A percentile compares a stretch with the other conserved stretches of the same genome.
phyloP scores from a whole-genome alignment of 2,888 invertebrate species.

The Meiosimyza decipiens region DNA sequence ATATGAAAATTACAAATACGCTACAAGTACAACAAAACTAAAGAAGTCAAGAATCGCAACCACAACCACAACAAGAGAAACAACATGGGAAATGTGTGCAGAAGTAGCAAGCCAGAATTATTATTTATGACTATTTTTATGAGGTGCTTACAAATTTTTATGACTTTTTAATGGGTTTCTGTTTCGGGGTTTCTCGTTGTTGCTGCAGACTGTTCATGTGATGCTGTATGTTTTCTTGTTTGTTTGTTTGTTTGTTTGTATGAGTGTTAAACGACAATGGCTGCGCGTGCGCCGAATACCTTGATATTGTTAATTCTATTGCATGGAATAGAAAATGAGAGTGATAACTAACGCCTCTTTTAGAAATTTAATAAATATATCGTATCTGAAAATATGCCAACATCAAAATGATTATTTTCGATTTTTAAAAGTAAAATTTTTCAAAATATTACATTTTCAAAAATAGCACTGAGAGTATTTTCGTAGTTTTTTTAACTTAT shows the following conservation, averaged over 20 bases:
- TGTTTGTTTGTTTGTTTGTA: constrained; percentile 2
- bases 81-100: constrained; percentile 32
- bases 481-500: no score
- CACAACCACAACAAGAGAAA: constrained; percentile 42
- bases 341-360: not conserved
- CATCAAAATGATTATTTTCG: no score
- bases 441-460: no score
- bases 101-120: constrained; percentile 47
- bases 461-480: no score
- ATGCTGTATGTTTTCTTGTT: not conserved
- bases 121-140: constrained; percentile 68
- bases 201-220: not conserved
- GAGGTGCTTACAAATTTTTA: constrained; percentile 68
- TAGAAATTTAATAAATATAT: no score
- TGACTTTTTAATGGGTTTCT: constrained; percentile 65
- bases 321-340: constrained; percentile 2
- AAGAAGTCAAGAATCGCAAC: constrained; percentile 34
- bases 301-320: constrained; percentile 38
- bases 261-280: constrained; percentile 35
- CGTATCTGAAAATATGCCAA: no score
- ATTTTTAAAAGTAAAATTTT: no score
- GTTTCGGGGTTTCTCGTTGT: not conserved
- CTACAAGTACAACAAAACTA: constrained; percentile 45
- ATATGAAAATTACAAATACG: constrained; percentile 49
- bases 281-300: constrained; percentile 62